These are phyloP conservation scores for Thamnophis sirtalis DNA, from an alignment of 2,113 vertebrate genomes.

Conservation along the genomic window DNA sequence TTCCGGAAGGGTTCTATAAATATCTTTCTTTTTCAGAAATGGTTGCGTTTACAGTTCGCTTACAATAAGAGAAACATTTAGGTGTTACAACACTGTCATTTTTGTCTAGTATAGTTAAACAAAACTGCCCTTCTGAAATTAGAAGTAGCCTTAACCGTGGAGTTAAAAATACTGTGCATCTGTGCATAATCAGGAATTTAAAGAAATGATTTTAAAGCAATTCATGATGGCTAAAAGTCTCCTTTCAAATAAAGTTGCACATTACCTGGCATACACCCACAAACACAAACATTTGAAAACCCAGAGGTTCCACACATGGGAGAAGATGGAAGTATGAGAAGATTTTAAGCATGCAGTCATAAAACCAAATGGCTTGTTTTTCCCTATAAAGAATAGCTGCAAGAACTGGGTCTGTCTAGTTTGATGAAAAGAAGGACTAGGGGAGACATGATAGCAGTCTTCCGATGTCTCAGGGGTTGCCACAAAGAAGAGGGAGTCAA, in stretches of 20 bases:
- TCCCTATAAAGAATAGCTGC: not conserved
- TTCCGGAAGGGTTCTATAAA: not conserved
- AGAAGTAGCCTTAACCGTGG: not conserved
- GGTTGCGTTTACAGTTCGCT: not conserved
- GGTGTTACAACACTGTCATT: not conserved
- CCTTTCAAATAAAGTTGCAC: not conserved
- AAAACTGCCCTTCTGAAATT: not conserved
- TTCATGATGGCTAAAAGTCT: not conserved
- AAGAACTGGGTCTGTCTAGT: not conserved
- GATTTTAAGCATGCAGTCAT: not conserved
- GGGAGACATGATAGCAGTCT: not conserved
- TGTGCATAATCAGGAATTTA: not conserved
- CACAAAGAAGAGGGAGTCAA: not conserved
- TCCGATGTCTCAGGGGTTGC: not conserved
- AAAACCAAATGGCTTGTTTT: not conserved
- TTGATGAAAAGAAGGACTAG: not conserved
- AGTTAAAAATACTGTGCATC: not conserved
- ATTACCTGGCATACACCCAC: not conserved
- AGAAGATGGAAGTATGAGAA: not conserved
- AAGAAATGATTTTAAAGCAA: not conserved
- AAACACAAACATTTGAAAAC: not conserved
- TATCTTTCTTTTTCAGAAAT: not conserved
- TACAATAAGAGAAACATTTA: not conserved
- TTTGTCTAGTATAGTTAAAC: not conserved
- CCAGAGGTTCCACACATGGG: not conserved